Evolutionary conservation across 2,888 invertebrate genomes (phyloP).

Genomic region (Drosophila fungiperda): DNA sequence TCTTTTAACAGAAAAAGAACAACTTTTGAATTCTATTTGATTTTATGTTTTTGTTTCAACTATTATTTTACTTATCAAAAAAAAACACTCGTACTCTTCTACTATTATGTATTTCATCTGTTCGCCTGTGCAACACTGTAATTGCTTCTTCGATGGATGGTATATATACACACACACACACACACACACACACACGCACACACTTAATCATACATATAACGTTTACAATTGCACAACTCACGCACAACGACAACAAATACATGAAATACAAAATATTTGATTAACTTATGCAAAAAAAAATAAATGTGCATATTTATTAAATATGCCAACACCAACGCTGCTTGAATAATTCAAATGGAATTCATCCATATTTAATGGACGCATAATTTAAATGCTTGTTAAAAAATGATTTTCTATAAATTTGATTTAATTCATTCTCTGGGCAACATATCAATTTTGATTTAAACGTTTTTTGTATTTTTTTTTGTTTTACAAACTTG

Average conservation of each 20-base stretch:
- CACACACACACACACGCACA: constrained; percentile 40
- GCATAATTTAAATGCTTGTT: constrained; percentile 69
- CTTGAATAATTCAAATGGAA: constrained; percentile 71
- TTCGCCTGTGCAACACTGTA: constrained; percentile 83
- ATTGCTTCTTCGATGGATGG: constrained; percentile 84
- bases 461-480: constrained; percentile 2
- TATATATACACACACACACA: constrained; percentile 63
- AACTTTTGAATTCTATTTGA: constrained; percentile 48
- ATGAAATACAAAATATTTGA: constrained; percentile 18
- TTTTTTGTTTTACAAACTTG: constrained; percentile 19
- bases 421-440: constrained; percentile 38
- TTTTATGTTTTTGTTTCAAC: constrained; percentile 39
- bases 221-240: constrained; percentile 25
- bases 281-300: constrained; percentile 35
- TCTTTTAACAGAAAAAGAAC: constrained; percentile 12
- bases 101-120: constrained; percentile 84
- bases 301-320: constrained; percentile 43
- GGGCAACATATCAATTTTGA: constrained; percentile 26
- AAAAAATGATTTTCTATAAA: constrained; percentile 48
- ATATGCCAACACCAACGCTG: constrained; percentile 61
- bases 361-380: constrained; percentile 61
- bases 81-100: constrained; percentile 75
- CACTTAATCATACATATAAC: constrained; percentile 22
- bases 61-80: constrained; percentile 65
- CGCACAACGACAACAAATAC: constrained; percentile 13